phyloP scores from a whole-genome alignment of 1,140 invertebrate species.

The Agrypnia vestita region DNA sequence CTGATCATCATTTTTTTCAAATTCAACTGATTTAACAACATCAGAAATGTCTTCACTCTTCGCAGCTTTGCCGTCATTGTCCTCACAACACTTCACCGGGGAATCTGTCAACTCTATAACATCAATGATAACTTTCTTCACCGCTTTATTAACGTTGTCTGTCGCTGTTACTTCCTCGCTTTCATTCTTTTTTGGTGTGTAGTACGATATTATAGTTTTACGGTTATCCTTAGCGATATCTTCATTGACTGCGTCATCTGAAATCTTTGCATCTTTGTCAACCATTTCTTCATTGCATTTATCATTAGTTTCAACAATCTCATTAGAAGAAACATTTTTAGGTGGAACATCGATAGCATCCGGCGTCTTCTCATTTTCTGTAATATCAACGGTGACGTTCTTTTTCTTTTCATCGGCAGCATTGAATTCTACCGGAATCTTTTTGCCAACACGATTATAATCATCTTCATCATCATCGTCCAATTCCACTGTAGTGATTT shows the following conservation, averaged over 20 bases:
- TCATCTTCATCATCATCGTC: conserved; percentile 54
- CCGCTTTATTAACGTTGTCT: background rate
- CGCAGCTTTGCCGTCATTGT: too few relatives aligned
- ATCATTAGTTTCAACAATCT: background rate
- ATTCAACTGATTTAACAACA: too few relatives aligned
- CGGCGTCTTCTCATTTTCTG: conserved; percentile 1
- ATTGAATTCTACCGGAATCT: conserved; percentile 36
- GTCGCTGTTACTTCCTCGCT: background rate
- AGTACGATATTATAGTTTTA: conserved; percentile 3
- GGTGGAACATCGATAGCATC: conserved; percentile 19
- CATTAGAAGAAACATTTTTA: background rate
- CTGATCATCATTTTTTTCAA: too few relatives aligned
- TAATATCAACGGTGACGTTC: background rate
- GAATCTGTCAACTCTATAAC: background rate
- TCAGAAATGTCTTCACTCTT: too few relatives aligned
- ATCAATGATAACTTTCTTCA: conserved; percentile 11
- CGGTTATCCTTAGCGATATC: background rate
- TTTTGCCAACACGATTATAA: background rate
- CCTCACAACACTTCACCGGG: background rate
- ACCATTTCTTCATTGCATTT: background rate
- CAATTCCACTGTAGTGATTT: conserved; percentile 32
- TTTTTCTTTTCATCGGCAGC: background rate
- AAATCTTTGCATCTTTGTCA: background rate
- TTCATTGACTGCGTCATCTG: background rate
- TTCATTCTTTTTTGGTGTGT: conserved; percentile 26